These are phyloP conservation scores for Leucoraja ocellata DNA, from an alignment of 2,797 vertebrate species.

Conservation along the genomic window DNA sequence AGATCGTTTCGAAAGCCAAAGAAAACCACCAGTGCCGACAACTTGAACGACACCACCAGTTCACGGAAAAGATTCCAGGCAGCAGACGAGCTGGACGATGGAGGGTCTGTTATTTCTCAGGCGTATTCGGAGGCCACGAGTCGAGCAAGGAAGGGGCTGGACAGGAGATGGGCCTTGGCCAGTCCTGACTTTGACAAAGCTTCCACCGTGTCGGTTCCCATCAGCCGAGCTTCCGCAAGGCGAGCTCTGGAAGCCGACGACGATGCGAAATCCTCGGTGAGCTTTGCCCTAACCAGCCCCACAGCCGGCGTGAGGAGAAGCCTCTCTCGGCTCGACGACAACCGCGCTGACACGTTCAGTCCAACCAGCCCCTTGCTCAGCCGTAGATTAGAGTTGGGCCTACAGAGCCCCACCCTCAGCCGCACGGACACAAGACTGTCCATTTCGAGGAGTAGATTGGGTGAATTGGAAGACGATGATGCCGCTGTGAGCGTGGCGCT, in stretches of 20 bases:
- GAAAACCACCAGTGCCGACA: slow-evolving; percentile 46
- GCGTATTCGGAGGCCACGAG: slow-evolving; percentile 65
- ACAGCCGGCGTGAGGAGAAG: slow-evolving; percentile 51
- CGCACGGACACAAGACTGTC: slow-evolving; percentile 68
- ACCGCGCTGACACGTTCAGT: slow-evolving; percentile 48
- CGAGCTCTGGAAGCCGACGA: slow-evolving; percentile 59
- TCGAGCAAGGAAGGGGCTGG: slow-evolving; percentile 63
- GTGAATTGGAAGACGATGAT: slow-evolving; percentile 72
- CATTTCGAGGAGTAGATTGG: slow-evolving; percentile 65
- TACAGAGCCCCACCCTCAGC: slow-evolving; percentile 58
- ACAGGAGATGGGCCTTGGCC: slow-evolving; percentile 68
- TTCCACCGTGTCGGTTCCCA: slow-evolving; percentile 58
- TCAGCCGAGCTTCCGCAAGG: slow-evolving; percentile 62
- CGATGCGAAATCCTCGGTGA: slow-evolving; percentile 60
- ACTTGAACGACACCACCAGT: slow-evolving; percentile 50
- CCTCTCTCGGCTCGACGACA: slow-evolving; percentile 57
- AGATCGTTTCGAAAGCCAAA: slow-evolving; percentile 60
- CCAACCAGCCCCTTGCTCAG: slow-evolving; percentile 54
- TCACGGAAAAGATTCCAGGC: slow-evolving; percentile 56
- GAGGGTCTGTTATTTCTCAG: slow-evolving; percentile 63
- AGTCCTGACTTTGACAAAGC: slow-evolving; percentile 70
- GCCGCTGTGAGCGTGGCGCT: slow-evolving; percentile 63
- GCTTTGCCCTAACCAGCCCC: slow-evolving; percentile 59
- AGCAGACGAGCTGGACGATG: slow-evolving; percentile 52
- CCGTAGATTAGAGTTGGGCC: slow-evolving; percentile 52